A percentile compares a stretch with the other conserved stretches of the same genome.
These are phyloP conservation scores for Protophormia terraenovae DNA, from an alignment of 2,888 invertebrate species.

Conservation along the genomic window DNA sequence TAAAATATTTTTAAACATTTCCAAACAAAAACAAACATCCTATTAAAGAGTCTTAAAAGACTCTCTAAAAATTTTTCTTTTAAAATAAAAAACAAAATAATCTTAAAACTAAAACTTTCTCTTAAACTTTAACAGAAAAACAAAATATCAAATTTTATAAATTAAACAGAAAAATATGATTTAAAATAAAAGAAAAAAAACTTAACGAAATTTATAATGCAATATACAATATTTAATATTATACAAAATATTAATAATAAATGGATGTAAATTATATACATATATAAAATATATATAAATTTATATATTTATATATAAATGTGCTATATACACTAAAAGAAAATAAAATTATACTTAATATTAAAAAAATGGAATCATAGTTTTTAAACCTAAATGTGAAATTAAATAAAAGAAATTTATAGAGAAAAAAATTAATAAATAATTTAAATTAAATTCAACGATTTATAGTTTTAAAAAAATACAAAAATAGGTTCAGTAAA, in stretches of 20 bases:
- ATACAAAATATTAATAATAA: slow-evolving; percentile 50
- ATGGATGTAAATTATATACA: slow-evolving; percentile 67
- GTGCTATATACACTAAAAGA: slow-evolving; percentile 45
- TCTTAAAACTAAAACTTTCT: not conserved
- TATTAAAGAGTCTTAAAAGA: slow-evolving; percentile 41
- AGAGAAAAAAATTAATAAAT: not conserved
- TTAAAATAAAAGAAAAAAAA: slow-evolving; percentile 36
- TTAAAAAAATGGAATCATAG: slow-evolving; percentile 37
- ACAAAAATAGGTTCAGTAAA: not conserved
- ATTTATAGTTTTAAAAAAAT: not conserved
- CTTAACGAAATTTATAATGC: slow-evolving; percentile 64
- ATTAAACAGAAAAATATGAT: not conserved
- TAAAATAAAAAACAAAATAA: slow-evolving; percentile 52
- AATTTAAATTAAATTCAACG: slow-evolving; percentile 41
- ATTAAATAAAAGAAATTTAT: slow-evolving; percentile 20
- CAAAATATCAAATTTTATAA: slow-evolving; percentile 51
- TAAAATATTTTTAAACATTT: not conserved
- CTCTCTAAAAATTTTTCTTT: slow-evolving; percentile 49
- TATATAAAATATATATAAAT: slow-evolving; percentile 65
- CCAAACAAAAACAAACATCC: slow-evolving; percentile 31
- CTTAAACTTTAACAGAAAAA: slow-evolving; percentile 17
- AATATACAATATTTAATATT: slow-evolving; percentile 67
- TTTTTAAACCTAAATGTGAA: slow-evolving; percentile 44
- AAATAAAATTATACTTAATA: slow-evolving; percentile 27
- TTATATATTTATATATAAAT: slow-evolving; percentile 63